Base-by-base conservation (phyloP, 2,797 vertebrate genomes). In the Anguilla megastoma region DNA sequence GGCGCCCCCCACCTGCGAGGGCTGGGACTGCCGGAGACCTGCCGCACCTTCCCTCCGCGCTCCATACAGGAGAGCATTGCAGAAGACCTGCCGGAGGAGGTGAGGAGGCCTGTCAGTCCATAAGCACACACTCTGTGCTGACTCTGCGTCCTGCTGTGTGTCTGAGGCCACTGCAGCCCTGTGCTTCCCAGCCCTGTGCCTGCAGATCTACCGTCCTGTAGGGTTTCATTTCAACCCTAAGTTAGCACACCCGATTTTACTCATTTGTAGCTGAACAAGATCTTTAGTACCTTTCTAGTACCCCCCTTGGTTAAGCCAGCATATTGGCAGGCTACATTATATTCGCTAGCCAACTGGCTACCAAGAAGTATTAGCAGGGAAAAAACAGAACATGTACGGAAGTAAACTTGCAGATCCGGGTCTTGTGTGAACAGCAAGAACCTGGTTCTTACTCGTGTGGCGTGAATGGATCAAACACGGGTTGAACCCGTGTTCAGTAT, bases 41-140 rank as follows among this genome's bases (percentile, higher is more conserved):
- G 94, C 92, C 95, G 97, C 24, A 96, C 97, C 87, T 99, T 98
- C 92, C 97, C 97, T 0, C 96, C 98, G 0, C 96, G 96, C 63
- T 96, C 97, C 87, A 97, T 98, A 89, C 96, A 97, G 56, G 98
- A 99, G 94, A 98, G 97, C 92, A 98, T 99, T 30, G 96, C 98
- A 56, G 98, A 99, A 89, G 98, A 98, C 91, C 94, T 97, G 90
- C 97, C 97, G 0, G 98, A 98, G 91, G 98, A 98, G 97, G 98
- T 98, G 90, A 91, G 91, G 2, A 0, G 69, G 9, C 3, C 2
- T 12, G 21, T 8, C 21, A 10, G 33, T 27, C 76, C 24, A 7
- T 30, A 14, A 10, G 8, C n/a, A 33, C 21, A 45, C 41, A 52
- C 50, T 8, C 50, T 69, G 71, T 79, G 54, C 50, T 36, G 52